These are phyloP conservation scores for Diglossa cyanea DNA, from an alignment of 2,797 vertebrate genomes.

Conservation along the genomic window DNA sequence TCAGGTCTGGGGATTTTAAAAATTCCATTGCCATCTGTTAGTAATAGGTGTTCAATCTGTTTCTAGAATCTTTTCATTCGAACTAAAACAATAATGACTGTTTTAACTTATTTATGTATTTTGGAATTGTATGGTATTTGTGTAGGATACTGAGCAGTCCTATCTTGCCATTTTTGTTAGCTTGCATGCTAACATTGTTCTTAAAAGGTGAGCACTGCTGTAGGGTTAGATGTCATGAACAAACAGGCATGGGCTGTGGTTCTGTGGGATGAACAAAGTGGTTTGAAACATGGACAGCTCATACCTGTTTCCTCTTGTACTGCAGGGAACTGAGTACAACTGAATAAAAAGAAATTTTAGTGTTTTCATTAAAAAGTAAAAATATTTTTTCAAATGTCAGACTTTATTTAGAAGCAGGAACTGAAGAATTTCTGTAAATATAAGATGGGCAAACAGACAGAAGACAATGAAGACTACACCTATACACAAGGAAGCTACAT, in stretches of 20 bases:
- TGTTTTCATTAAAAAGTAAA: neutral
- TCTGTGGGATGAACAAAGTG: neutral
- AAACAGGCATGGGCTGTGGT: neutral
- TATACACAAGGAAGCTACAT: neutral
- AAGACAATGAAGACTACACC: neutral
- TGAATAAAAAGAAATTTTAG: neutral
- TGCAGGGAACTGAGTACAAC: neutral
- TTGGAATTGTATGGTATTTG: neutral
- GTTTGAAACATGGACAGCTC: neutral
- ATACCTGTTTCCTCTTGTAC: neutral
- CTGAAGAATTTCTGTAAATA: neutral
- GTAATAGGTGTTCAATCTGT: neutral
- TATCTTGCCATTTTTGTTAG: neutral
- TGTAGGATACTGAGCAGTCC: neutral
- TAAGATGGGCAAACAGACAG: neutral
- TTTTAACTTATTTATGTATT: neutral
- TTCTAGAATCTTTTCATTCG: neutral
- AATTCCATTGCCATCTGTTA: neutral
- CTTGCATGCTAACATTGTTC: neutral
- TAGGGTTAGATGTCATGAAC: neutral
- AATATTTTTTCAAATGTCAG: neutral
- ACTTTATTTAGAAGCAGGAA: neutral
- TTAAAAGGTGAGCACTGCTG: neutral
- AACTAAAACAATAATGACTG: neutral
- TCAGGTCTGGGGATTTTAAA: fast-evolving